phyloP scores from a whole-genome alignment of 2,797 vertebrate genomes.

The Erpetoichthys calabaricus region DNA sequence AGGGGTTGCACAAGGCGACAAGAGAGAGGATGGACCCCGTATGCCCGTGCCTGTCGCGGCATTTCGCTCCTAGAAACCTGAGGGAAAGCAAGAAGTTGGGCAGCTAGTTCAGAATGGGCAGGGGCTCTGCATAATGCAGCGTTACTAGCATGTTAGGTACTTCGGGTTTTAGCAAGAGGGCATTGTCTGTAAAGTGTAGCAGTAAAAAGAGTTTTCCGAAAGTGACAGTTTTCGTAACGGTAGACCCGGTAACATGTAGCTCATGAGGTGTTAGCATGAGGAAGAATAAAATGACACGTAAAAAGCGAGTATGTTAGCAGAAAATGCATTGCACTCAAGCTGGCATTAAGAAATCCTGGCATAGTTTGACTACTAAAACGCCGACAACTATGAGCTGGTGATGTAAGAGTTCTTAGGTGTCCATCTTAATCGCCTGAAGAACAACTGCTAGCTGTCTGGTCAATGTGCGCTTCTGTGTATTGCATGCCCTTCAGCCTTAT shows the following conservation, averaged over 20 bases:
- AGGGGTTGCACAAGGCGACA: conserved; percentile 16
- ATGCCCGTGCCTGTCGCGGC: conserved; percentile 9
- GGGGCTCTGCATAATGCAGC: too few relatives aligned
- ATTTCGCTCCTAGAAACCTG: background rate
- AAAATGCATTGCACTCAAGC: background rate
- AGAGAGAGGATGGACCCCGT: conserved; percentile 19
- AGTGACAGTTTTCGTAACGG: too few relatives aligned
- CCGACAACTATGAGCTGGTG: background rate
- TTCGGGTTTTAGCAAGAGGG: too few relatives aligned
- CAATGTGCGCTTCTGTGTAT: conserved; percentile 27
- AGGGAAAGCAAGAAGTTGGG: too few relatives aligned
- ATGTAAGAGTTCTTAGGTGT: conserved; percentile 2
- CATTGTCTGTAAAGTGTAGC: too few relatives aligned
- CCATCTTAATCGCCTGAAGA: conserved; percentile 12
- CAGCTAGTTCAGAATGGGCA: background rate
- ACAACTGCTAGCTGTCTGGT: conserved; percentile 23
- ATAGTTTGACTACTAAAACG: background rate
- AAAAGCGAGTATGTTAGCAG: background rate
- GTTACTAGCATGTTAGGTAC: too few relatives aligned
- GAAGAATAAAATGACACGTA: background rate
- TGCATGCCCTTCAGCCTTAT: conserved; percentile 32
- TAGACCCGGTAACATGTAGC: too few relatives aligned
- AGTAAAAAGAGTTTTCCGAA: too few relatives aligned
- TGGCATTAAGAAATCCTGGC: background rate
- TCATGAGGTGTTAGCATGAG: background rate